Evolutionary conservation across 2,888 invertebrate genomes (phyloP).

Genomic region (Congeria kusceri): DNA sequence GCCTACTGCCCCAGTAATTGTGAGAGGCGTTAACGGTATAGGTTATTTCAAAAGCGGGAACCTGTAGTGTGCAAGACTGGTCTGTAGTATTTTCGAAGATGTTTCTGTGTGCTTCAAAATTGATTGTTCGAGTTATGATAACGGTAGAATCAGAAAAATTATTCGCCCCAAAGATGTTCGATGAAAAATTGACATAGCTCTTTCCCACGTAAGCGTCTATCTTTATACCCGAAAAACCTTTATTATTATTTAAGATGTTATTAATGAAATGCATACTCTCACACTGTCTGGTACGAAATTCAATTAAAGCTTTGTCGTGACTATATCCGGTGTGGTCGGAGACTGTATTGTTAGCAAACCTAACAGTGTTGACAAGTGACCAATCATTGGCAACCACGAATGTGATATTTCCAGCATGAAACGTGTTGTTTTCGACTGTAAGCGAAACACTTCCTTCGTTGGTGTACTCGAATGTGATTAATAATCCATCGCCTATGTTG

Average conservation of each 20-base stretch:
- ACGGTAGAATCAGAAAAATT: neutral
- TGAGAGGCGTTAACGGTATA: constrained; percentile 25
- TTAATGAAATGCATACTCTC: neutral
- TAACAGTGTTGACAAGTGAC: neutral
- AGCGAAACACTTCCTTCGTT: neutral
- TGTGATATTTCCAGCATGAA: neutral
- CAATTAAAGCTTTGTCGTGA: neutral
- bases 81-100: neutral
- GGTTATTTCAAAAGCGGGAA: neutral
- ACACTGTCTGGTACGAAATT: neutral
- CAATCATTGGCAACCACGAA: neutral
- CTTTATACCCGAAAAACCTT: neutral
- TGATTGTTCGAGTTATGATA: neutral
- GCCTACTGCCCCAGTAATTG: constrained; percentile 31
- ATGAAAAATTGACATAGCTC: neutral
- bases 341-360: neutral
- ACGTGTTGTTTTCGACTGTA: constrained; percentile 9
- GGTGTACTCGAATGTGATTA: neutral
- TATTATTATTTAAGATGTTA: neutral
- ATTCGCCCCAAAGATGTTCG: constrained; percentile 5
- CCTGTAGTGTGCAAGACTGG: neutral
- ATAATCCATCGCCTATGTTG: constrained; percentile 16
- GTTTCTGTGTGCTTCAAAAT: constrained; percentile 2
- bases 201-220: neutral
- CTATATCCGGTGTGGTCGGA: neutral